Percentiles rank a stretch among this genome's conserved stretches.
Evolutionary conservation across 2,113 vertebrate genomes (phyloP).

Genomic region (Sminthopsis crassicaudata): DNA sequence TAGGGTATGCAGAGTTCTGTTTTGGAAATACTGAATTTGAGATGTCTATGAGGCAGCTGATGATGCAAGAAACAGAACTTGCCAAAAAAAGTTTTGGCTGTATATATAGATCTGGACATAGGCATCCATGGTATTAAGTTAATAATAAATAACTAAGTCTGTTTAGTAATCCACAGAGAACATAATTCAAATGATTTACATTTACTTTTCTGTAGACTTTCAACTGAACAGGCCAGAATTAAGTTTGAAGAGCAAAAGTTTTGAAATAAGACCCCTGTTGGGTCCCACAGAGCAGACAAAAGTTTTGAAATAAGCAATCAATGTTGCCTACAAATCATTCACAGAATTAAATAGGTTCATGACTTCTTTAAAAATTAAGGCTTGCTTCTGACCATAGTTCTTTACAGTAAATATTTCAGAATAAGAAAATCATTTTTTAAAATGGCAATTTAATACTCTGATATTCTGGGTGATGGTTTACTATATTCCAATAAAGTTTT

Average conservation of each 20-base stretch:
- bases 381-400: neutral
- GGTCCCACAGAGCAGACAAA: no score
- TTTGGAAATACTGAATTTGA: no score
- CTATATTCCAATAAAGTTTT: neutral
- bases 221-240: slow-evolving; percentile 6
- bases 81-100: no score
- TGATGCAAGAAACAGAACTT: no score
- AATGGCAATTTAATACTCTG: neutral
- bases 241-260: neutral
- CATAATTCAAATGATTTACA: slow-evolving; percentile 16
- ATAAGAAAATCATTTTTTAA: neutral
- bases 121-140: no score
- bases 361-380: neutral
- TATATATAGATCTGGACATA: no score
- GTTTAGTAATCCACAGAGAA: neutral
- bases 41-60: no score
- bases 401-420: neutral
- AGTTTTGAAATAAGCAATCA: slow-evolving; percentile 41
- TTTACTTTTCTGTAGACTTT: slow-evolving; percentile 4
- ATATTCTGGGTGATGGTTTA: neutral
- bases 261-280: slow-evolving; percentile 50
- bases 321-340: neutral
- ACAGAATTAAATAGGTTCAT: neutral
- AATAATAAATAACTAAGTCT: no score
- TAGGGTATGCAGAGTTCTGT: no score